Evolutionary conservation across 2,888 invertebrate species (phyloP).

Genomic region (Idaea dimidiata): DNA sequence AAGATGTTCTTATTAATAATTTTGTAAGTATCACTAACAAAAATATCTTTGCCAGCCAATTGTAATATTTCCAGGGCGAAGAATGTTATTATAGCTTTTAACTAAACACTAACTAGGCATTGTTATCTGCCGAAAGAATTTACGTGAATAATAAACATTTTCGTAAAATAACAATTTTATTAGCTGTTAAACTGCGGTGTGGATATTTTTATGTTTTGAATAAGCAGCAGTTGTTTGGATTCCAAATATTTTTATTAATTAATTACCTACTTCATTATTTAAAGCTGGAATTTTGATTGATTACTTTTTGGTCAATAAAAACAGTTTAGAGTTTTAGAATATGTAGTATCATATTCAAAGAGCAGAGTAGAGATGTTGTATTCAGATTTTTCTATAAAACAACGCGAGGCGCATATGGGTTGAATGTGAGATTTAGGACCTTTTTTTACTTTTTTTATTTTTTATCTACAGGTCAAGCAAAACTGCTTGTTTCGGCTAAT

Average conservation of each 20-base stretch:
- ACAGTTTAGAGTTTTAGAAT: no score
- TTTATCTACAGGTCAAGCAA: no score
- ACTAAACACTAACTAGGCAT: conserved; percentile 18
- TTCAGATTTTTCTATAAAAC: no score
- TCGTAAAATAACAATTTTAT: not conserved
- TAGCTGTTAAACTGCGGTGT: conserved; percentile 14
- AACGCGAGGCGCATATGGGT: no score
- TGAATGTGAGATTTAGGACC: no score
- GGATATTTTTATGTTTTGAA: conserved; percentile 25
- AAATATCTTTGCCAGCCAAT: not conserved
- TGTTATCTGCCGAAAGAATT: conserved; percentile 13
- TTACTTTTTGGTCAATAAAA: no score
- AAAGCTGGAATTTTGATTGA: not conserved
- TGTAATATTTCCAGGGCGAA: not conserved
- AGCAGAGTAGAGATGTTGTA: no score
- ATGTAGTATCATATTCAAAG: no score
- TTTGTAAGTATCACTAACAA: not conserved
- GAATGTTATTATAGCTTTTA: not conserved
- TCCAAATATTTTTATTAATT: not conserved
- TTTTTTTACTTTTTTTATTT: no score
- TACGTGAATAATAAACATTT: not conserved
- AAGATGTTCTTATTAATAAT: no score
- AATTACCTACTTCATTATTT: not conserved
- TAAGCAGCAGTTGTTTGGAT: not conserved
- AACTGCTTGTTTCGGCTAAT: no score